phyloP scores from a whole-genome alignment of 2,888 invertebrate genomes.

The Cantharis lateralis region DNA sequence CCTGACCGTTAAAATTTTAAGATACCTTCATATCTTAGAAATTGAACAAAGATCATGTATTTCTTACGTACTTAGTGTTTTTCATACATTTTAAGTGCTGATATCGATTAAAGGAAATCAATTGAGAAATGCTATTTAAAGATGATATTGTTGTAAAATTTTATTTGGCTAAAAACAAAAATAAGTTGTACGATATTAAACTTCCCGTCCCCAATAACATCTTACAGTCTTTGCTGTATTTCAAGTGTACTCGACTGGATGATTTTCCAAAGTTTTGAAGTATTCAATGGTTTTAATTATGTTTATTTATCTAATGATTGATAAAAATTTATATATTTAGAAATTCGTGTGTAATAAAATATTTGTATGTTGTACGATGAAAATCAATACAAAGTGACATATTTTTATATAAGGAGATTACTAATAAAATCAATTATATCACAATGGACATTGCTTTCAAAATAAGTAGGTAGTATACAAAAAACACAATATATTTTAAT shows the following conservation, averaged over 20 bases:
- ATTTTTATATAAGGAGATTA: background rate
- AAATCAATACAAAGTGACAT: too few species aligned
- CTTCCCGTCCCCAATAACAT: too few species aligned
- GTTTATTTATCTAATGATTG: background rate
- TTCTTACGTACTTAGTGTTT: background rate
- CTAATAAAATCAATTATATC: background rate
- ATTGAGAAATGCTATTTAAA: background rate
- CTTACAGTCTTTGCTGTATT: background rate
- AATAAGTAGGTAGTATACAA: background rate
- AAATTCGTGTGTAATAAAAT: background rate
- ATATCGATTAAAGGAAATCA: background rate
- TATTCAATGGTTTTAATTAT: background rate
- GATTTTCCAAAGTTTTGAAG: background rate
- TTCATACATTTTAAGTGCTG: background rate
- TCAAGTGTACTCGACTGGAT: background rate
- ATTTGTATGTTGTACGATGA: background rate
- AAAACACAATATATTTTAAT: background rate
- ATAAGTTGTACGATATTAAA: background rate
- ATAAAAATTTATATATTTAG: background rate
- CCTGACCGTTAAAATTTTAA: background rate
- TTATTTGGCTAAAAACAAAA: background rate
- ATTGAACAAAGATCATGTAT: background rate
- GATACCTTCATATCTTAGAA: background rate
- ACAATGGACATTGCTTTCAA: background rate
- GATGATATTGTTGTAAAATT: background rate